These are phyloP conservation scores for Python bivittatus DNA, from an alignment of 2,113 vertebrate genomes.

Conservation along the genomic window DNA sequence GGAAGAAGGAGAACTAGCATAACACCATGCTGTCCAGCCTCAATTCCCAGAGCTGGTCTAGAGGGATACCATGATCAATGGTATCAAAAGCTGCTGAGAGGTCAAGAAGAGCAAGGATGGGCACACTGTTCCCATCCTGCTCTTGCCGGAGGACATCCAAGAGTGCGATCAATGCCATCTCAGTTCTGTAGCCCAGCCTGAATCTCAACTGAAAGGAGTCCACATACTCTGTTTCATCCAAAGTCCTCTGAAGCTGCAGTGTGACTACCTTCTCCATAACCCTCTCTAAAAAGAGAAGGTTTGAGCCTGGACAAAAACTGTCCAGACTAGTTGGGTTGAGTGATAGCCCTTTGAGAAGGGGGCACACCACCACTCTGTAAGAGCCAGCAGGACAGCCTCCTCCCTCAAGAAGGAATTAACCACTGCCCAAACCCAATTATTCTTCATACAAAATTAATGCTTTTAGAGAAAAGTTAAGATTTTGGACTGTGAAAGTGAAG, in stretches of 20 bases:
- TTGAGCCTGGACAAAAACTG: not conserved
- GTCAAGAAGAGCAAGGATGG: too few species aligned
- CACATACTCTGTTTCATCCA: not conserved
- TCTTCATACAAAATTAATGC: not conserved
- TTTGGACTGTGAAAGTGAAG: not conserved
- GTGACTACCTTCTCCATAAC: not conserved
- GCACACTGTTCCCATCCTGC: too few species aligned
- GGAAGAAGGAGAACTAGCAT: too few species aligned
- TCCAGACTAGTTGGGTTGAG: not conserved
- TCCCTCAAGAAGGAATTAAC: not conserved
- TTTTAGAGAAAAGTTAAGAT: not conserved
- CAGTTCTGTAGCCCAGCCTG: too few species aligned
- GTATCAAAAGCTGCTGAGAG: too few species aligned
- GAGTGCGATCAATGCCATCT: too few species aligned
- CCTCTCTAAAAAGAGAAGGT: not conserved
- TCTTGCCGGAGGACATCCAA: too few species aligned
- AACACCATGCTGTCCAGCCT: too few species aligned
- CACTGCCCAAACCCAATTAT: not conserved
- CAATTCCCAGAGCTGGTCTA: too few species aligned
- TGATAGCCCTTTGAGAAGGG: not conserved
- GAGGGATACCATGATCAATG: too few species aligned
- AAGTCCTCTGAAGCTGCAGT: not conserved
- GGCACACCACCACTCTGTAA: not conserved
- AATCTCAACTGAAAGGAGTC: not conserved
- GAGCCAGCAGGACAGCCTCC: not conserved